A percentile compares a stretch with the other conserved stretches of the same genome.
These are phyloP conservation scores for Pseudomugil gertrudae DNA, from an alignment of 2,797 vertebrate species.

Conservation along the genomic window DNA sequence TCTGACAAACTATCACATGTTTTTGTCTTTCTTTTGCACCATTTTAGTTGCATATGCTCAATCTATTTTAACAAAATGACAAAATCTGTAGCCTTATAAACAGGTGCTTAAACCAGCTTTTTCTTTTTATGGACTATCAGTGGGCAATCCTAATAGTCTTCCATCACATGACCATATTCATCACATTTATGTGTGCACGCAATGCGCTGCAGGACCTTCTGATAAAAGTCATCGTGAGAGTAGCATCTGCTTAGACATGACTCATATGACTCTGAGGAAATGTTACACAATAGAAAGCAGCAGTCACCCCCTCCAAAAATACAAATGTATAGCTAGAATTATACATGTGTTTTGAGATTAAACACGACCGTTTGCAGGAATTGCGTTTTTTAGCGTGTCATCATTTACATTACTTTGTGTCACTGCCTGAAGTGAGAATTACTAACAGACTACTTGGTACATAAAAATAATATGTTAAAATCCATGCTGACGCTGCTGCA, in stretches of 20 bases:
- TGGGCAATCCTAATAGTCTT: constrained; percentile 34
- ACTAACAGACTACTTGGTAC: constrained; percentile 3
- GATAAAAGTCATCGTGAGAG: constrained; percentile 9
- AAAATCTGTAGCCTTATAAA: constrained; percentile 14
- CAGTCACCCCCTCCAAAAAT: constrained; percentile 12
- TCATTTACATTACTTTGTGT: background rate
- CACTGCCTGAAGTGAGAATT: background rate
- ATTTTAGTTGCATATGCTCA: background rate
- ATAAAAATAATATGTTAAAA: background rate
- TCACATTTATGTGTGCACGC: constrained; percentile 3
- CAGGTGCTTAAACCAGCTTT: no score
- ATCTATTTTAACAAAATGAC: constrained; percentile 15
- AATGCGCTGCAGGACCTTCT: constrained; percentile 50
- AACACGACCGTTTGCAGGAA: background rate
- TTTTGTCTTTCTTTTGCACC: constrained; percentile 16
- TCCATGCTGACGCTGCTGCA: constrained; percentile 17
- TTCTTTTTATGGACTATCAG: background rate
- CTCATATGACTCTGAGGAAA: constrained; percentile 50
- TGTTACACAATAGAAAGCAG: constrained; percentile 24
- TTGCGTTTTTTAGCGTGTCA: background rate
- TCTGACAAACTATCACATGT: constrained; percentile 25
- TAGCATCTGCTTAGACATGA: constrained; percentile 43
- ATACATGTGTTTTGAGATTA: background rate
- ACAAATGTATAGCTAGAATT: constrained; percentile 2
- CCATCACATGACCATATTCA: background rate